Base-by-base conservation (phyloP, 1,140 invertebrate species). In the Zaprionus ornatus region DNA sequence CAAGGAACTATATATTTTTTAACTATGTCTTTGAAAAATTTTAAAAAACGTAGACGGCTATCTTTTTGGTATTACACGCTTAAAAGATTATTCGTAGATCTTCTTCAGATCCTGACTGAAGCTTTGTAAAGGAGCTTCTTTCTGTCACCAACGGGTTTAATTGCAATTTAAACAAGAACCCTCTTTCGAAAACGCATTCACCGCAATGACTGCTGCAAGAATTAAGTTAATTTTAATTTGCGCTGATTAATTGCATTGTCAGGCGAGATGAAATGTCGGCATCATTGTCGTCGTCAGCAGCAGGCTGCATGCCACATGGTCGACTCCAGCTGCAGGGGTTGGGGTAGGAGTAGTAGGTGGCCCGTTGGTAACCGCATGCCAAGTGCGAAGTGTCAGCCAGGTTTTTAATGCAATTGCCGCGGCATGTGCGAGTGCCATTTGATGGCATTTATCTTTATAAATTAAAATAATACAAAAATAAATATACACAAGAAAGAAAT, bases 171-270 rank as follows among this genome's bases (percentile, higher is more conserved):
- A 60, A 50, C 27, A 75, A 71, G 67, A 71, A 71, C 52, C 32
- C 42, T 48, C 10, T 23, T 60, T 23, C 48, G 19, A 62, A 77
- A 67, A 40, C 50, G 75, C 37, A 42, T 50, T 66, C 29, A 84
- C 80, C 81, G 52, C 84, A 74, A 71, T 64, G 67, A 78, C 77
- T 74, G 70, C 77, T 74, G 80, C 55, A 79, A 60, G 63, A 60
- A 85, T 84, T 80, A 74, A 90, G 72, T 90, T 80, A 76, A 80
- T 86, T 86, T 90, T 83, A 88, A 88, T 88, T 88, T 84, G 12
- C 57, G 68, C 66, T 90, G 86, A 90, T 90, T 90, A 90, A 90
- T 90, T 90, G 86, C 82, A 74, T 82, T 90, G 77, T 90, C 86
- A 78, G 77, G 55, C 52, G 25, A 63, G 64, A 65, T 67, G 42